A percentile compares a stretch with the other conserved stretches of the same genome.
Evolutionary conservation across 1,140 invertebrate species (phyloP).

Genomic region (Phthorimaea operculella): DNA sequence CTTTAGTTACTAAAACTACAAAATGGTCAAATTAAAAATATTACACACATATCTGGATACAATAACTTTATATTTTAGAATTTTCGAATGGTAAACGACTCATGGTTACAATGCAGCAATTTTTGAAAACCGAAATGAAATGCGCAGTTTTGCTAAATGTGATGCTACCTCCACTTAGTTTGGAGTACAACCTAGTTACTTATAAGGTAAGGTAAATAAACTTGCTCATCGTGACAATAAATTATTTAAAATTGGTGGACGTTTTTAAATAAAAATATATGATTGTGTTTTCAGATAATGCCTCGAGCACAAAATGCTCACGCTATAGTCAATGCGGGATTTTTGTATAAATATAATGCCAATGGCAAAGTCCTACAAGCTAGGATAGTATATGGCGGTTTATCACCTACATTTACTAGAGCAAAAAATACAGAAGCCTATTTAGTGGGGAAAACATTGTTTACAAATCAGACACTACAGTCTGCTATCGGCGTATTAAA

Average conservation of each 20-base stretch:
- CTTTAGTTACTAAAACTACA: no score
- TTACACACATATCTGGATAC: no score
- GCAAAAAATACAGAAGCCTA: slow-evolving; percentile 74
- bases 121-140: not conserved
- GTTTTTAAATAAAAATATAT: no score
- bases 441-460: slow-evolving; percentile 63
- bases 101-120: not conserved
- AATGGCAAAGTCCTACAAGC: slow-evolving; percentile 25
- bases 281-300: slow-evolving; percentile 24
- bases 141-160: not conserved
- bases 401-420: slow-evolving; percentile 73
- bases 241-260: no score
- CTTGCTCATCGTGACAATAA: no score
- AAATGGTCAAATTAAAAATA: no score
- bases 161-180: not conserved
- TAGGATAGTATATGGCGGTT: slow-evolving; percentile 70
- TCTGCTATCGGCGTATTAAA: slow-evolving; percentile 67
- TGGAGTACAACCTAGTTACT: not conserved
- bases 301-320: slow-evolving; percentile 27
- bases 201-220: not conserved
- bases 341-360: slow-evolving; percentile 34
- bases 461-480: slow-evolving; percentile 57
- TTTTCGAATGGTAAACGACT: not conserved
- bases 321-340: slow-evolving; percentile 25
- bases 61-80: no score